Percentiles rank a stretch among this genome's conserved stretches.
Conservation (phyloP, 2,888 invertebrate genomes). For the Noctua pronuba region DNA sequence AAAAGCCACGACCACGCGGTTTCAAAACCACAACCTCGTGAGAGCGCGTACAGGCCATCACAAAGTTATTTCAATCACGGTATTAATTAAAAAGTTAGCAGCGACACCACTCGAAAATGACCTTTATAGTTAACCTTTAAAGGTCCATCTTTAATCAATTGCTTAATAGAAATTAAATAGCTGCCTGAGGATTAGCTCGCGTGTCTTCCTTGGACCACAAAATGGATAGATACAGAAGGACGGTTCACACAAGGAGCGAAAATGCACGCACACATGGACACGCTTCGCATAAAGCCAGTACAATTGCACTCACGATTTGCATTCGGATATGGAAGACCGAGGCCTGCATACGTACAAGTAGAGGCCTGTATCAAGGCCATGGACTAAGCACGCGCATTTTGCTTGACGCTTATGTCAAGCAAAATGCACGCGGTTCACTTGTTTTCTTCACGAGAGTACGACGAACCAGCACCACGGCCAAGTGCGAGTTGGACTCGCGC, state of each 20-base stretch:
- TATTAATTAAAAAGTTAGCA: slow-evolving; percentile 24
- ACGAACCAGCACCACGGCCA: no score
- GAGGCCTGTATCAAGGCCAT: background rate
- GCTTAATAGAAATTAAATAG: slow-evolving; percentile 33
- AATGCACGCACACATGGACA: background rate
- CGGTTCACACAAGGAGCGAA: background rate
- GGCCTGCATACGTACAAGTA: background rate
- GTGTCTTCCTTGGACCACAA: background rate
- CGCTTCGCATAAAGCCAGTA: background rate
- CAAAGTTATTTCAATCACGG: slow-evolving; percentile 32
- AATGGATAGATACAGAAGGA: background rate
- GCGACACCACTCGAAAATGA: slow-evolving; percentile 13
- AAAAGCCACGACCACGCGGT: background rate
- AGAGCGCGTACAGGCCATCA: no score
- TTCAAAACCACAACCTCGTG: background rate
- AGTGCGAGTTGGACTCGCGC: no score
- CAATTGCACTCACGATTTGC: background rate
- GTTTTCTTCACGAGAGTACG: no score
- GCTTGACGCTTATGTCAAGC: no score
- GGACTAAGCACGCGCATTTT: background rate
- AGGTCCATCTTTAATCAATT: slow-evolving; percentile 24
- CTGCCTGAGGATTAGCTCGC: slow-evolving; percentile 17
- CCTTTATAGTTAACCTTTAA: slow-evolving; percentile 12
- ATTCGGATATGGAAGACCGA: background rate
- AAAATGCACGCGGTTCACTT: no score